Base-by-base conservation (phyloP, 1,140 invertebrate species). In the Medauroidea extradentata region DNA sequence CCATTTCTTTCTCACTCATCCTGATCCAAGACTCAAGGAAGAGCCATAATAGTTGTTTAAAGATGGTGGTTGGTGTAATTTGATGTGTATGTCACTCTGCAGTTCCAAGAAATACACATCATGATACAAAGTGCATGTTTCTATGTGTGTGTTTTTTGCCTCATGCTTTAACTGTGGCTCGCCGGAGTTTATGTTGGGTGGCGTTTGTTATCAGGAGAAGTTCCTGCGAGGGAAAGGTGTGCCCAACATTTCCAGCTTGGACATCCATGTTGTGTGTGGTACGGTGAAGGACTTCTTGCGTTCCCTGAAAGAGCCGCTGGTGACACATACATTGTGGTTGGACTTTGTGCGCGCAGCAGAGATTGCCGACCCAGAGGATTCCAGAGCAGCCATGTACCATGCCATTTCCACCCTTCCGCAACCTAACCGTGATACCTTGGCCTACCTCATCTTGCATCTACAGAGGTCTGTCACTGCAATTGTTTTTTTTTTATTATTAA, bases 241-340 rank as follows among this genome's bases (percentile, higher is more conserved):
- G 3, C 90, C 90, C 0, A 86, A 84, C 71, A 71, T 94, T 41
- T 82, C 81, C 1, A 76, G 83, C 39, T 70, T 82, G 18, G 92
- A 95, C 64, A 83, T 94, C 27, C 81, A 93, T 68, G 86, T 88
- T 0, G 78, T 96, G 43, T 93, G 90, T 73, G 88, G 91, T 14
- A 88, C 86, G 53, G 75, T 96, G 0, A 96, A 96, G 75, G 87
- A 92, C 72, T 97, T 96, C 75, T 75, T 96, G 18, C 80, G 90
- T 38, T 80, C 79, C 5, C 73, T 96, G 14, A 83, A 85, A 60
- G 94, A 97, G 69, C 90, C 94, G 1, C 72, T 98, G 3, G 83
- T 96, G 16, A 90, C 91, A 1, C 79, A 80, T 44, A 75, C 80
- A 9, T 75, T 89, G 9, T 91, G 90, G 86, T 72, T 76, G 1